Base-by-base conservation (phyloP, 2,113 vertebrate species). In the Accipiter virgatus region DNA sequence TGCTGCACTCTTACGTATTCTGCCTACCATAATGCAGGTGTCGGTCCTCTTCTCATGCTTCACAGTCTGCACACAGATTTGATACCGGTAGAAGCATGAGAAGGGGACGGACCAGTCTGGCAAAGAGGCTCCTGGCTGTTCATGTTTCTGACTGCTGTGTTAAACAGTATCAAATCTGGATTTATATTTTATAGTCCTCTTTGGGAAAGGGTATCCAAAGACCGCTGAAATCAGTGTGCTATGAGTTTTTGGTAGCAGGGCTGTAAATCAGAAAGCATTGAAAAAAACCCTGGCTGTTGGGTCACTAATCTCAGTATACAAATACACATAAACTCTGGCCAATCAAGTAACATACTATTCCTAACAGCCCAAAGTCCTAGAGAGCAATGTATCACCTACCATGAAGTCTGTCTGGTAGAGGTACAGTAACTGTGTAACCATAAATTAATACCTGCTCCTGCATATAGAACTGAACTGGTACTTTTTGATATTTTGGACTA, bases 1-100 rank as follows among this genome's bases (percentile, higher is more conserved):
- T 20, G 56, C 23, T 0, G 0, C 21, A 20, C 21, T 65, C 11
- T 17, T 22, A 3, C 1, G 9, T 12, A 8, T 31, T 61, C 45
- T 75, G 55, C 16, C 45, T 36, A 7, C 34, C 19, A 19, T 1
- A 29, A 16, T 2, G 20, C 36, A 73, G 32, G 17, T 16, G 38
- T 43, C 1, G 0, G 13, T 23, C 23, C 17, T 4, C 14, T 89
- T 43, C 48, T 73, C 8, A 6, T 0, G 0, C 42, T 52, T 71
- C 58, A n/a, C 45, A 16, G 11, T 19, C 40, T 70, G 42, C 14
- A 15, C 7, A 5, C 25, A 55, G n/a, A 9, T 26, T 32, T 34
- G 38, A 10, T 47, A 56, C 7, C 0, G 0, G 11, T 32, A 43
- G 17, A 70, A 75, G 16, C 19, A 45, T 2, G 6, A 53, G 9